These are phyloP conservation scores for Eulemur rubriventer DNA, from an alignment of 2,797 vertebrate genomes.

Conservation along the genomic window DNA sequence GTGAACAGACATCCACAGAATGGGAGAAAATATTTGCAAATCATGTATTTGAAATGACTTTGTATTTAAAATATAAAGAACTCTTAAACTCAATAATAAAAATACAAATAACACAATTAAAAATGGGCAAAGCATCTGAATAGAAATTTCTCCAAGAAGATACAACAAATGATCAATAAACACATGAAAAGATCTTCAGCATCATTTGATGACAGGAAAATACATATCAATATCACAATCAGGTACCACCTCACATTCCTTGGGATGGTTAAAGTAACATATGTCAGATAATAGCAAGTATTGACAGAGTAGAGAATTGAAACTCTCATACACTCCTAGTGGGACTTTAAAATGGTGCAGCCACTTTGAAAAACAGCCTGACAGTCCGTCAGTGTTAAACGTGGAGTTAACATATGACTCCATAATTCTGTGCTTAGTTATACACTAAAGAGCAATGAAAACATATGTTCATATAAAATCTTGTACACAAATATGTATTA, in stretches of 20 bases:
- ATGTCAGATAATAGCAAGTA: not conserved
- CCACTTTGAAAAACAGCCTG: not conserved
- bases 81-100: not conserved
- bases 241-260: not conserved
- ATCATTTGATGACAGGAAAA: not conserved
- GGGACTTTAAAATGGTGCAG: not conserved
- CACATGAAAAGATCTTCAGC: not conserved
- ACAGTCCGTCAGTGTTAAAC: not conserved
- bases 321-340: not conserved
- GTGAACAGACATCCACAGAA: not conserved
- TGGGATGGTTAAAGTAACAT: not conserved
- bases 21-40: not conserved
- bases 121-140: not conserved
- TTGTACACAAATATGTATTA: not conserved
- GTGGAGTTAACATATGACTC: not conserved
- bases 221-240: not conserved
- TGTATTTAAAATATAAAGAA: not conserved
- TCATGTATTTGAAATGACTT: not conserved
- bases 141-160: not conserved
- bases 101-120: not conserved
- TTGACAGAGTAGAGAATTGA: not conserved
- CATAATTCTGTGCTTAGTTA: not conserved
- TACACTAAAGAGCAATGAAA: not conserved
- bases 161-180: not conserved
- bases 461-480: not conserved